Evolutionary conservation across 2,888 invertebrate species (phyloP).

Genomic region (Synergus japonicus): DNA sequence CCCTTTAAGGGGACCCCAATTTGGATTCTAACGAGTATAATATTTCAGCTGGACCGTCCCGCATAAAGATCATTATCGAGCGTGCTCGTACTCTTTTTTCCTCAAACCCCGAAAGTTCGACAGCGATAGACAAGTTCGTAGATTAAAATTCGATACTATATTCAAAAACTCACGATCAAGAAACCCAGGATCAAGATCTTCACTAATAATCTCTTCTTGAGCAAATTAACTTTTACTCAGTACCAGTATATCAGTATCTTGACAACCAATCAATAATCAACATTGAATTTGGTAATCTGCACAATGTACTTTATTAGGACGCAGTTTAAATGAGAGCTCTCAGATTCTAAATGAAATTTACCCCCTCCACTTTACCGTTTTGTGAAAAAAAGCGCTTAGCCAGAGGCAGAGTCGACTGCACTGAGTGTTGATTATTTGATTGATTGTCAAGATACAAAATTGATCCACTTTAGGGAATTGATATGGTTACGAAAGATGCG

Average conservation of each 20-base stretch:
- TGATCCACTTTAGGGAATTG: not conserved
- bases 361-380: too few relatives aligned
- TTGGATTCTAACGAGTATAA: conserved; percentile 74
- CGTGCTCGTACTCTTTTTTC: conserved; percentile 37
- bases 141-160: conserved; percentile 31
- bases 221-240: not conserved
- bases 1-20: conserved; percentile 68
- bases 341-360: too few relatives aligned
- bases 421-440: not conserved
- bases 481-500: not conserved
- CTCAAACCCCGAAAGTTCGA: conserved; percentile 34
- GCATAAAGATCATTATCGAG: conserved; percentile 68
- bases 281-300: too few relatives aligned
- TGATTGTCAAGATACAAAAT: not conserved
- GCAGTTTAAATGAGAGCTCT: too few relatives aligned
- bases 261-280: too few relatives aligned
- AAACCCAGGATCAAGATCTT: conserved; percentile 15
- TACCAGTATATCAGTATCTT: too few relatives aligned
- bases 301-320: too few relatives aligned
- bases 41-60: conserved; percentile 67
- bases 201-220: conserved; percentile 17
- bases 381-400: too few relatives aligned
- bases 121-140: conserved; percentile 40
- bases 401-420: too few relatives aligned
- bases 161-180: not conserved